phyloP scores from a whole-genome alignment of 2,888 invertebrate genomes.

The Theretra japonica region DNA sequence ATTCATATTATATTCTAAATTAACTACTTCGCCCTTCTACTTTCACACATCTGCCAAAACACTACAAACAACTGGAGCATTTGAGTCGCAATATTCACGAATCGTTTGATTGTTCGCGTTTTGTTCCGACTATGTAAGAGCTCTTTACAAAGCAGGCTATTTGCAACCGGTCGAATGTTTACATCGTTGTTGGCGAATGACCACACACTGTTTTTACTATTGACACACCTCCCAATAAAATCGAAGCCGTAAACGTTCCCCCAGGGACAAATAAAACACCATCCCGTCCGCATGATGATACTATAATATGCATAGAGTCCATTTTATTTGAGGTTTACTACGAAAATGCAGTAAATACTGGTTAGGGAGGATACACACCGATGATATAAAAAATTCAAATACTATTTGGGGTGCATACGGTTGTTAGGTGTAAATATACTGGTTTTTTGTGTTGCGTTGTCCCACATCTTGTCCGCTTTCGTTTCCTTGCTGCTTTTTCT shows the following conservation, averaged over 20 bases:
- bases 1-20: too few relatives aligned
- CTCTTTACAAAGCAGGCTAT: slow-evolving; percentile 18
- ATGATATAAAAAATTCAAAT: slow-evolving; percentile 11
- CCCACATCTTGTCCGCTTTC: not conserved
- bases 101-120: not conserved
- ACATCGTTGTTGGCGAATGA: slow-evolving; percentile 47
- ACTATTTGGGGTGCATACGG: slow-evolving; percentile 23
- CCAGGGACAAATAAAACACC: slow-evolving; percentile 73
- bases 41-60: not conserved
- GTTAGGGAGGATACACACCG: slow-evolving; percentile 26
- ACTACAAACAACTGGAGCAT: not conserved
- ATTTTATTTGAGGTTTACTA: slow-evolving; percentile 77
- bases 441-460: not conserved
- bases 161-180: not conserved
- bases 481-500: not conserved
- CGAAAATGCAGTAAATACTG: slow-evolving; percentile 64
- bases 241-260: slow-evolving; percentile 68
- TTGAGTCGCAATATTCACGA: not conserved
- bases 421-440: slow-evolving; percentile 15
- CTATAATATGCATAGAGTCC: slow-evolving; percentile 82
- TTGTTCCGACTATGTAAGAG: not conserved
- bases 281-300: slow-evolving; percentile 75
- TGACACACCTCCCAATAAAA: slow-evolving; percentile 75
- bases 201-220: slow-evolving; percentile 71
- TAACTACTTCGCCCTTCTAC: too few relatives aligned